Conservation (phyloP, 2,113 vertebrate genomes). For the Vulpes lagopus region DNA sequence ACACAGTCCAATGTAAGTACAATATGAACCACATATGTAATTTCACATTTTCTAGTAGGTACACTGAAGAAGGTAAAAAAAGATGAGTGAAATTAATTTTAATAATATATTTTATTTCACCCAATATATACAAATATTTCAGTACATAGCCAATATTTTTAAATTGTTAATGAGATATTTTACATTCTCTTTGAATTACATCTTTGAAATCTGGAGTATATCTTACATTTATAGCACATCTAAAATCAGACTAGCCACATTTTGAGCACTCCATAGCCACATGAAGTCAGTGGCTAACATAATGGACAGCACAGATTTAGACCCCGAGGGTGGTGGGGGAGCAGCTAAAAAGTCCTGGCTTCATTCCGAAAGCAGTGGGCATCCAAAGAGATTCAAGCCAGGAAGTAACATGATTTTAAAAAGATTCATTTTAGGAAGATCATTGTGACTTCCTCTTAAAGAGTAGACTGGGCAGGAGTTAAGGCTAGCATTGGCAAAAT, state of each 20-base stretch:
- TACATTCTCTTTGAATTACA: not conserved
- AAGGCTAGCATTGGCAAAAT: not conserved
- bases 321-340: not conserved
- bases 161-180: not conserved
- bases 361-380: not conserved
- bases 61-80: conserved; percentile 18
- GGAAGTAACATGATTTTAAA: not conserved
- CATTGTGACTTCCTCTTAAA: not conserved
- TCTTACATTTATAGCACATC: not conserved
- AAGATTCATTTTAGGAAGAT: not conserved
- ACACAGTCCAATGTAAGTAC: not conserved
- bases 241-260: not conserved
- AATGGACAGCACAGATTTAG: not conserved
- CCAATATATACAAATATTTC: not conserved
- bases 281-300: not conserved
- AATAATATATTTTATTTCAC: conserved; percentile 35
- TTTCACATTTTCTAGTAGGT: not conserved
- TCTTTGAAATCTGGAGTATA: not conserved
- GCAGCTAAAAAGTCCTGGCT: not conserved
- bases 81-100: not conserved
- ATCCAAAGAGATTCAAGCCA: not conserved
- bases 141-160: not conserved
- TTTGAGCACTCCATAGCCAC: not conserved
- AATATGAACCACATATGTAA: not conserved
- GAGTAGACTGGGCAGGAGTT: not conserved